Base-by-base conservation (phyloP, 2,888 invertebrate genomes). In the Stenolophus ochropezus region DNA sequence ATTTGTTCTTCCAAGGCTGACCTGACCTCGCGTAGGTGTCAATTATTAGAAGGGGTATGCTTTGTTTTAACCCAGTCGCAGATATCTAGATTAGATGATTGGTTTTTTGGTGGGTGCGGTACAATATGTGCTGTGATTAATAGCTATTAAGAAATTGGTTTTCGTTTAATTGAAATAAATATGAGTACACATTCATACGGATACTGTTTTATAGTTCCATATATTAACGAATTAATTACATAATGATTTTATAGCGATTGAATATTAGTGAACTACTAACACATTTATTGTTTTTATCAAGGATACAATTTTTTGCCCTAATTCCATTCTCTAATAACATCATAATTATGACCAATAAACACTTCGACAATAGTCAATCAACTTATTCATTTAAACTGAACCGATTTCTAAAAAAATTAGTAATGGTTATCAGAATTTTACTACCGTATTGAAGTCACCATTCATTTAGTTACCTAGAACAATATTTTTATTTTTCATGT, bases 31-130 rank as follows among this genome's bases (percentile, higher is more conserved):
- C 4, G 61, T 21, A 61, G 61, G 61, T 61, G 61, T 25, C 61
- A 61, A 25, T 61, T 61, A 61, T 61, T 61, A 23, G 61, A 61
- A 61, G 61, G 61, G 61, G 21, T 61, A 61, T 27, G 61, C 25
- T 61, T 61, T 61, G 61, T 61, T 61, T 61, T 25, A 61, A n/a
- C 61, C 23, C 61, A 25, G 23, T 61, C 23, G 25, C 23, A 25
- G 61, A 23, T n/a, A 21, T 61, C 61, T 61, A 61, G 61, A 61
- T 25, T 61, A 25, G 33, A 42, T 42, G 33, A 42, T 42, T 42
- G 11, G 1, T 42, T 42, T 42, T 33, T 42, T 42, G 11, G 33
- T 42, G 33, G 33, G 33, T 42, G 33, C 2, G 33, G 33, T 1
- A 42, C 33, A 42, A 42, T 42, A 42, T 11, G 11, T 11, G 8